These are phyloP conservation scores for Carapus acus DNA, from an alignment of 2,797 vertebrate genomes.

Conservation along the genomic window DNA sequence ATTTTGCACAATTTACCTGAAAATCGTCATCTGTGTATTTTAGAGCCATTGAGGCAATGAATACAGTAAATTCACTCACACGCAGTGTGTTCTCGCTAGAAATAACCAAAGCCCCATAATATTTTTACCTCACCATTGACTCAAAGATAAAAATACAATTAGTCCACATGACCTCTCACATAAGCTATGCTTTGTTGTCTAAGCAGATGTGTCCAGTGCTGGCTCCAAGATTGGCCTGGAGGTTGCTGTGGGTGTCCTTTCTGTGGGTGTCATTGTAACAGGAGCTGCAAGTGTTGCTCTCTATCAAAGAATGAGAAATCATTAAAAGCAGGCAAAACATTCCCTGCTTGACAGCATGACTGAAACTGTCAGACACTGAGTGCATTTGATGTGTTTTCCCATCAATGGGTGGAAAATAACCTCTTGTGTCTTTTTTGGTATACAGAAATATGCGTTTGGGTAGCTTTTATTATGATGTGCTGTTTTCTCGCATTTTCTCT, in stretches of 20 bases:
- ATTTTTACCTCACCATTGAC: no score
- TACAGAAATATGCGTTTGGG: no score
- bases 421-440: not conserved
- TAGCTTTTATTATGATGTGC: no score
- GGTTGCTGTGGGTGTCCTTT: conserved; percentile 62
- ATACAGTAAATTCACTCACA: no score
- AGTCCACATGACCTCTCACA: no score
- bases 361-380: not conserved
- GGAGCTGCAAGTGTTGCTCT: conserved; percentile 44
- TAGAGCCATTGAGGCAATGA: no score
- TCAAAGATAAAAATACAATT: no score
- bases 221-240: conserved; percentile 55
- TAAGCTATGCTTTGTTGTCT: conserved; percentile 2
- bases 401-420: no score
- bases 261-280: conserved; percentile 44
- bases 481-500: no score
- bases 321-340: conserved; percentile 18
- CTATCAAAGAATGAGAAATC: conserved; percentile 47
- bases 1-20: not conserved
- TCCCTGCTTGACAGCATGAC: not conserved
- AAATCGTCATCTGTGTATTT: no score
- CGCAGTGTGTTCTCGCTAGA: no score
- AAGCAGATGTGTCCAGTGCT: conserved; percentile 22
- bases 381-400: not conserved
- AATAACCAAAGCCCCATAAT: no score